Evolutionary conservation across 2,113 vertebrate genomes (phyloP).

Genomic region (Procavia capensis): DNA sequence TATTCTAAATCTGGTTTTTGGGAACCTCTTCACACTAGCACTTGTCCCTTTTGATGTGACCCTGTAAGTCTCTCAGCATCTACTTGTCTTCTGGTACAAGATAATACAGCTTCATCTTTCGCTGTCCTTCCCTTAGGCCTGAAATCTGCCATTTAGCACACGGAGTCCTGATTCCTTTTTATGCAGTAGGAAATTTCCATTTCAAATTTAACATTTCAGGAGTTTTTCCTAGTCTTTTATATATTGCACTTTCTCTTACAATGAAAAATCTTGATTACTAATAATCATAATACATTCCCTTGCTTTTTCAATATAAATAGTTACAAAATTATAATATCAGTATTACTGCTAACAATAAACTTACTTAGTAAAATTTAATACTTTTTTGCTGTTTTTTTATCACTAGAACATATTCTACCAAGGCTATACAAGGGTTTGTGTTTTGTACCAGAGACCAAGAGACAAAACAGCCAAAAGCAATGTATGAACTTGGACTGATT

Average conservation of each 20-base stretch:
- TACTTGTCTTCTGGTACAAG: background rate
- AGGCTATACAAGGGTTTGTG: background rate
- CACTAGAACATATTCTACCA: background rate
- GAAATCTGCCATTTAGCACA: background rate
- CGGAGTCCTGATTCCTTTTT: background rate
- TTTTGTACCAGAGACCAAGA: background rate
- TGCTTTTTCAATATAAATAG: background rate
- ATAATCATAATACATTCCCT: background rate
- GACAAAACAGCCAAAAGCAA: background rate
- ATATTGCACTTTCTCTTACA: background rate
- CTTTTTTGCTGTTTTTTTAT: background rate
- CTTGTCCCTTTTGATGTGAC: background rate
- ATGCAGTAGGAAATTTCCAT: background rate
- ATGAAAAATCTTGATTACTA: conserved; percentile 39
- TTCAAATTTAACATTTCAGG: background rate
- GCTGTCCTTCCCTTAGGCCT: background rate
- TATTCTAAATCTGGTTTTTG: background rate
- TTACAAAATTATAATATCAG: background rate
- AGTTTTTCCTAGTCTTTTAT: background rate
- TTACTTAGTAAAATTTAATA: background rate
- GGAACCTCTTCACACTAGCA: background rate
- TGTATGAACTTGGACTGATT: background rate
- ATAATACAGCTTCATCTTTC: background rate
- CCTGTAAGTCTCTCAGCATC: background rate
- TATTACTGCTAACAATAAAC: background rate